Conservation (phyloP, 2,888 invertebrate species). For the Malacosoma neustria region DNA sequence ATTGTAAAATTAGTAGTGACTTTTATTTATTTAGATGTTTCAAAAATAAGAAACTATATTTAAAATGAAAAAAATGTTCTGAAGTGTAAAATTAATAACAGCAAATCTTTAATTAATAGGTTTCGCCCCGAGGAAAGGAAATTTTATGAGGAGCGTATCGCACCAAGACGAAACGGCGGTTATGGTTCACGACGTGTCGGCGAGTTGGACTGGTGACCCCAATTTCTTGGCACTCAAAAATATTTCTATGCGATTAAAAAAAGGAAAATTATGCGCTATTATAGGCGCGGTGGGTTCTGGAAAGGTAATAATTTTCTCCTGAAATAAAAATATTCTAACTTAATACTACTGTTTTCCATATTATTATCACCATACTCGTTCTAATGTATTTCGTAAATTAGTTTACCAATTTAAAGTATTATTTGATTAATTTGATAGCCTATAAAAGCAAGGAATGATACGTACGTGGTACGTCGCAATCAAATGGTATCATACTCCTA, state of each 20-base stretch:
- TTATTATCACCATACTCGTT: not conserved
- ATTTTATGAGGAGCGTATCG: slow-evolving; percentile 36
- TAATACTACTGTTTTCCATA: not conserved
- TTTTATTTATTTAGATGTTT: too few species aligned
- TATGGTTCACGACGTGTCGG: slow-evolving; percentile 47
- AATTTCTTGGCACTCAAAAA: slow-evolving; percentile 70
- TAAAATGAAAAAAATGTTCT: not conserved
- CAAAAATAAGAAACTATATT: too few species aligned
- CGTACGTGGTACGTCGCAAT: too few species aligned
- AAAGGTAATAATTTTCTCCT: too few species aligned
- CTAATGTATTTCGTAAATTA: slow-evolving; percentile 10
- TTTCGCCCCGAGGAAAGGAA: slow-evolving; percentile 10
- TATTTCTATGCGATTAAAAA: slow-evolving; percentile 66
- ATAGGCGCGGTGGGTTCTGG: slow-evolving; percentile 86
- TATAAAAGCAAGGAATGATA: too few species aligned
- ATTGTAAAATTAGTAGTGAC: too few species aligned
- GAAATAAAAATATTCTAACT: too few species aligned
- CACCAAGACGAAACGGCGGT: slow-evolving; percentile 41
- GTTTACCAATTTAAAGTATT: not conserved
- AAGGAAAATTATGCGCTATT: slow-evolving; percentile 78
- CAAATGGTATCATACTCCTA: too few species aligned
- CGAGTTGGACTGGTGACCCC: slow-evolving; percentile 70
- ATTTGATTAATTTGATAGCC: too few species aligned
- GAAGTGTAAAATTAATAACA: not conserved
- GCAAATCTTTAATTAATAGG: not conserved